These are phyloP conservation scores for Danio choprae DNA, from an alignment of 2,797 vertebrate species.

Conservation along the genomic window DNA sequence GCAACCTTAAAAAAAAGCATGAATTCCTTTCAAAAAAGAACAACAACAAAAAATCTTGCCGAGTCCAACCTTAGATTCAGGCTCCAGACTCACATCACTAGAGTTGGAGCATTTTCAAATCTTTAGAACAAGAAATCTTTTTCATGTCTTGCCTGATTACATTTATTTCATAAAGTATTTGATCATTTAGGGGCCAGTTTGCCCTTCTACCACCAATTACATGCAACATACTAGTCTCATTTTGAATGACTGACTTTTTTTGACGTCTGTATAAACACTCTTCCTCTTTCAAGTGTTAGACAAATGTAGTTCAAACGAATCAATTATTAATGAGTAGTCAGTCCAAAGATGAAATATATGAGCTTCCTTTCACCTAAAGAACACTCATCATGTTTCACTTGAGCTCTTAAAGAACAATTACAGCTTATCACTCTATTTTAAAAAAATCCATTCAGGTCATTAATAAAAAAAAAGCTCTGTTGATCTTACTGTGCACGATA, in stretches of 20 bases:
- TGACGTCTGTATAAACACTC: slow-evolving; percentile 34
- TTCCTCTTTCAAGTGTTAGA: slow-evolving; percentile 11
- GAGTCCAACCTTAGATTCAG: neutral
- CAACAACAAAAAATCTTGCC: neutral
- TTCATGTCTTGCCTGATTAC: slow-evolving; percentile 19
- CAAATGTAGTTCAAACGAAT: slow-evolving; percentile 6
- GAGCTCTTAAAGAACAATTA: neutral
- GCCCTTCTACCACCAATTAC: neutral
- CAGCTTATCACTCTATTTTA: neutral
- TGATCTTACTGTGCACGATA: neutral
- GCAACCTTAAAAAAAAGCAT: neutral
- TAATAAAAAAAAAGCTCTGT: slow-evolving; percentile 36
- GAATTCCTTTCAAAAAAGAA: neutral
- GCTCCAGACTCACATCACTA: neutral
- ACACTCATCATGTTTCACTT: neutral
- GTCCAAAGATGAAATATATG: slow-evolving; percentile 4
- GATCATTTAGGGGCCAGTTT: slow-evolving; percentile 8
- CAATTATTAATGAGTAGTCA: slow-evolving; percentile 33
- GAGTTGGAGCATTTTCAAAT: neutral
- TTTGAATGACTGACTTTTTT: neutral
- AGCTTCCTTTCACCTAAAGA: neutral
- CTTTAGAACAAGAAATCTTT: slow-evolving; percentile 6
- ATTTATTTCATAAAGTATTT: slow-evolving; percentile 14
- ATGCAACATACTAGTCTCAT: neutral
- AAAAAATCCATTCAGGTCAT: slow-evolving; percentile 6